Conservation (phyloP, 2,113 vertebrate species). For the Atractosteus spatula region DNA sequence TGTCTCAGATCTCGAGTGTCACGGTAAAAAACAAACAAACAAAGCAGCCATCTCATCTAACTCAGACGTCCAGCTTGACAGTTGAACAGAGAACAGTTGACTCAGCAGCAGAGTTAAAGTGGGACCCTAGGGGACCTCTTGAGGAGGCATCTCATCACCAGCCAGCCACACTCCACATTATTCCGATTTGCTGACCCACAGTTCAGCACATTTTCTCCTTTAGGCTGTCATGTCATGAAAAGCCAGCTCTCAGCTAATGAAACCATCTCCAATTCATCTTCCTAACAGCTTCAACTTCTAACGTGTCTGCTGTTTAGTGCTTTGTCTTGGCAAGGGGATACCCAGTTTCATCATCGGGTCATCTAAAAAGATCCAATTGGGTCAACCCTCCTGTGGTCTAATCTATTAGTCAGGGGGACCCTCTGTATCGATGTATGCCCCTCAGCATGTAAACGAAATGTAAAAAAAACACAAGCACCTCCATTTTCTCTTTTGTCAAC, state of each 20-base stretch:
- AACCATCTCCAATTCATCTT: conserved; percentile 31
- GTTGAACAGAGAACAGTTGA: background rate
- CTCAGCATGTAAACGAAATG: too few species aligned
- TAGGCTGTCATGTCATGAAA: conserved; percentile 11
- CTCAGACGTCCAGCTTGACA: too few species aligned
- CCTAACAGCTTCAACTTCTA: conserved; percentile 24
- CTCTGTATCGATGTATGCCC: too few species aligned
- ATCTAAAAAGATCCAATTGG: background rate
- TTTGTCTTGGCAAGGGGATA: background rate
- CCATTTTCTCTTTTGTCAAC: too few species aligned
- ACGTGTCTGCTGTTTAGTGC: background rate
- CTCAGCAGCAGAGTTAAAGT: background rate
- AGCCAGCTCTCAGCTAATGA: conserved; percentile 44
- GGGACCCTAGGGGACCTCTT: background rate
- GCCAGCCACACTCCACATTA: background rate
- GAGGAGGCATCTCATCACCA: background rate
- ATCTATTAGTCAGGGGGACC: too few species aligned
- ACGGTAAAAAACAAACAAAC: too few species aligned
- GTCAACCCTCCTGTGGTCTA: too few species aligned
- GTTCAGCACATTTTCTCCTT: conserved; percentile 3
- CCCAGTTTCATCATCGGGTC: too few species aligned
- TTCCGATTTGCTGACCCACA: background rate
- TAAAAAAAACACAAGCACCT: too few species aligned
- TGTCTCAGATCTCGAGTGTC: too few species aligned
- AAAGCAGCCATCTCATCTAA: too few species aligned